These are phyloP conservation scores for Drosophila nebulosa DNA, from an alignment of 1,140 invertebrate species.

Conservation along the genomic window DNA sequence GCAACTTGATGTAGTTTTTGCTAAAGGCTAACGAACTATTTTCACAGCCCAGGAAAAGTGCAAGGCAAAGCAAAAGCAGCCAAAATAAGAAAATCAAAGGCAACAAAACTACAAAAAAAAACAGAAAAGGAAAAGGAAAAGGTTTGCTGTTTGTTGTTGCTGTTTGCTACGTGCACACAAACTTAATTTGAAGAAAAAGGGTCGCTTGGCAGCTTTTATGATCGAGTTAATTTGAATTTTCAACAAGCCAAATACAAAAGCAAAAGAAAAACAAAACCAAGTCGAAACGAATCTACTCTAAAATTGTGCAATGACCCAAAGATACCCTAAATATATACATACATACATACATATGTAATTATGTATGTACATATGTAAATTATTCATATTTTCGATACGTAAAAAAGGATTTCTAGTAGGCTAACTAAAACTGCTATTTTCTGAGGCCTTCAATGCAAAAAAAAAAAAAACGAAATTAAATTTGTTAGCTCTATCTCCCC, in stretches of 20 bases:
- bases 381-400: too few species aligned
- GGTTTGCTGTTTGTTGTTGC: conserved; percentile 36
- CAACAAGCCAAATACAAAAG: conserved; percentile 39
- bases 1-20: conserved; percentile 65
- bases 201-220: conserved; percentile 67
- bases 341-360: too few species aligned
- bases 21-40: conserved; percentile 78
- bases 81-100: conserved; percentile 52
- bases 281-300: background rate
- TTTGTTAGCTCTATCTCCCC: too few species aligned
- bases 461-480: too few species aligned
- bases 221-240: conserved; percentile 75
- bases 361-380: too few species aligned
- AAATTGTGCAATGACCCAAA: background rate
- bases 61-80: conserved; percentile 60
- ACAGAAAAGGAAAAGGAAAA: conserved; percentile 52
- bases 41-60: conserved; percentile 69
- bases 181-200: conserved; percentile 72
- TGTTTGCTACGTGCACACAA: conserved; percentile 77
- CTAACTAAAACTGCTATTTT: too few species aligned
- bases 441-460: too few species aligned
- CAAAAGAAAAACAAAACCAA: conserved; percentile 3
- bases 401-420: too few species aligned
- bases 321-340: background rate
- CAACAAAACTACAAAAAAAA: conserved; percentile 30